These are phyloP conservation scores for Eristalinus aeneus DNA, from an alignment of 2,888 invertebrate species.

Conservation along the genomic window DNA sequence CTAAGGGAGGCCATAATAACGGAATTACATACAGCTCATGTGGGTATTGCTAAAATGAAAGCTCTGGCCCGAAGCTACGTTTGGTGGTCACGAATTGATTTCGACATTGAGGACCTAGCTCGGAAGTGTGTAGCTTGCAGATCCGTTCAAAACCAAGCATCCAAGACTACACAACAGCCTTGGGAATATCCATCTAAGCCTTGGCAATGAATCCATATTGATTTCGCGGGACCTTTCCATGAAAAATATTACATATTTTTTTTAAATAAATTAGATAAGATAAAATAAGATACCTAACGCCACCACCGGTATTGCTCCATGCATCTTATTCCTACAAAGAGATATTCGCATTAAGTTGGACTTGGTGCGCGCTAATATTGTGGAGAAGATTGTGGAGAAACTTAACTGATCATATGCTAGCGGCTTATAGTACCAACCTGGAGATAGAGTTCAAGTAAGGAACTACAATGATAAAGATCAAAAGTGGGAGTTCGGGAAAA, in stretches of 20 bases:
- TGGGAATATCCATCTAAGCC: background rate
- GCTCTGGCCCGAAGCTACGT: too few relatives aligned
- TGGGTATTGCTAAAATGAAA: too few relatives aligned
- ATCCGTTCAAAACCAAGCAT: too few relatives aligned
- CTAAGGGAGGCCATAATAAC: background rate
- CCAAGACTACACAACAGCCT: too few relatives aligned
- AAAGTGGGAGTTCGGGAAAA: background rate
- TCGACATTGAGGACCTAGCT: background rate
- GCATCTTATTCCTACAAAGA: background rate
- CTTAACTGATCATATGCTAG: too few relatives aligned
- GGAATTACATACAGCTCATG: too few relatives aligned
- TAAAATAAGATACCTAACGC: too few relatives aligned
- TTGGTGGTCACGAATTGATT: too few relatives aligned
- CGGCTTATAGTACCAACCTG: background rate
- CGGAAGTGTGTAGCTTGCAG: background rate
- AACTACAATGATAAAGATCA: background rate
- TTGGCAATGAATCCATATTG: conserved; percentile 43
- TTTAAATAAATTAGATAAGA: too few relatives aligned
- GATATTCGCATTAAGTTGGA: background rate
- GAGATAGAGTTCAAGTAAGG: background rate
- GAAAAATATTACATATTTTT: too few relatives aligned
- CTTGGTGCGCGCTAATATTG: background rate
- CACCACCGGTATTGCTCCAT: background rate
- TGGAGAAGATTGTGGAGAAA: background rate
- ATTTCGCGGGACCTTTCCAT: too few relatives aligned